A percentile compares a stretch with the other conserved stretches of the same genome.
Conservation (phyloP, 2,797 vertebrate species). For the Pogoniulus pusillus region DNA sequence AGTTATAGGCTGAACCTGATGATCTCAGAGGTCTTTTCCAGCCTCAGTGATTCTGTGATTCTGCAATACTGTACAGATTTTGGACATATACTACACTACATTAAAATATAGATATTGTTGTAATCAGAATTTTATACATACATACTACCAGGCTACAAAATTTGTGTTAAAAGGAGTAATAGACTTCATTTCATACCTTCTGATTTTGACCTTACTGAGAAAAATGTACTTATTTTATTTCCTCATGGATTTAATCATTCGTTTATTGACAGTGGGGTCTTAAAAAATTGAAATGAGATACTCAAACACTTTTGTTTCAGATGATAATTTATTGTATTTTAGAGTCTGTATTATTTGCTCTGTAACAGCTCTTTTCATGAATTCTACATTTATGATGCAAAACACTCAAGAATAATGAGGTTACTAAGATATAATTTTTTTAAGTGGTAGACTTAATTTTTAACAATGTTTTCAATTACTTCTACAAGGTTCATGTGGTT, state of each 20-base stretch:
- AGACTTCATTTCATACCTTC: conserved; percentile 61
- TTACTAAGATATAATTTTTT: conserved; percentile 5
- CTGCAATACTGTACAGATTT: not conserved
- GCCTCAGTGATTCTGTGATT: too few relatives aligned
- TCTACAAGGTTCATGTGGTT: not conserved
- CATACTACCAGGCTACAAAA: not conserved
- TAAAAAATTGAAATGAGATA: conserved; percentile 59
- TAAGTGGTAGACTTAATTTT: not conserved
- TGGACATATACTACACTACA: not conserved
- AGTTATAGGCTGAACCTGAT: too few relatives aligned
- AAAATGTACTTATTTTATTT: conserved; percentile 68
- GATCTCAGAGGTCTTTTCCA: too few relatives aligned
- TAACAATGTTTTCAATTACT: not conserved
- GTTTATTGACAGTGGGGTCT: conserved; percentile 46
- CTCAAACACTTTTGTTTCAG: conserved; percentile 48
- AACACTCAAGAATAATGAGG: not conserved
- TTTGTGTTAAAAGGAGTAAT: conserved; percentile 44
- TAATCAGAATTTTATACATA: conserved; percentile 30
- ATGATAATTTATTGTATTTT: conserved; percentile 50
- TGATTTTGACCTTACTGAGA: conserved; percentile 52
- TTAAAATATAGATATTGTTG: not conserved
- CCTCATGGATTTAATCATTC: conserved; percentile 51
- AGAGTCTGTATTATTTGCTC: conserved; percentile 39
- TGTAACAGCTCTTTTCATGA: conserved; percentile 39
- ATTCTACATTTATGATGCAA: conserved; percentile 22